Conservation (phyloP, 35 echinoderm and acorn worm genomes). For the Ophiothrix spiculata region DNA sequence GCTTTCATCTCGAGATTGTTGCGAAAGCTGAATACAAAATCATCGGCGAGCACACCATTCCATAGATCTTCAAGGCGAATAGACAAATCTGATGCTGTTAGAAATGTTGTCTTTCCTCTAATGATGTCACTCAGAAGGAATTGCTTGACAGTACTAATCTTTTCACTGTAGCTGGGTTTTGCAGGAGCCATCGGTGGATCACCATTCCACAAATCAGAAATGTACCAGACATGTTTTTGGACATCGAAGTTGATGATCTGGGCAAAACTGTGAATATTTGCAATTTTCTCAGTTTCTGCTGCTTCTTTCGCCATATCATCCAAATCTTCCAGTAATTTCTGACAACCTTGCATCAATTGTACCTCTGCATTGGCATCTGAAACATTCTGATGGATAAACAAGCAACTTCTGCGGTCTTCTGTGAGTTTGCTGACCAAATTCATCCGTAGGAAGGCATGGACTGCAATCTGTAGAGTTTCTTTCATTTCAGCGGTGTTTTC, state of each 20-base stretch:
- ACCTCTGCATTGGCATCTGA: not conserved
- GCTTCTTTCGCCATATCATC: not conserved
- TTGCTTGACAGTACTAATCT: not conserved
- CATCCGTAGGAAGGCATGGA: conserved; percentile 38
- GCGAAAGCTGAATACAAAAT: conserved; percentile 41
- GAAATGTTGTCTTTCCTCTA: not conserved
- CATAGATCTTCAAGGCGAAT: conserved; percentile 15
- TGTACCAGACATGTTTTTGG: not conserved
- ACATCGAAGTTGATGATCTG: not conserved
- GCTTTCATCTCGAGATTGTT: not conserved
- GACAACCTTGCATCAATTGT: not conserved
- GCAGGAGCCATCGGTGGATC: conserved; percentile 26
- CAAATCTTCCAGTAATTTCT: conserved; percentile 5
- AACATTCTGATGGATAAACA: conserved; percentile 23
- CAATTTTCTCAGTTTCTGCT: not conserved
- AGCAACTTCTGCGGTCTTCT: not conserved
- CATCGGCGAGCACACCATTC: conserved; percentile 17
- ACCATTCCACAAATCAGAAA: conserved; percentile 25
- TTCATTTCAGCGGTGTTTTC: conserved; percentile 11
- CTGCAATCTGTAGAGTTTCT: conserved; percentile 34
- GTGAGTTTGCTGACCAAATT: not conserved
- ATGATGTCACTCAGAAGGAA: not conserved
- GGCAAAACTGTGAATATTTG: not conserved
- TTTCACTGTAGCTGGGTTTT: conserved; percentile 15
- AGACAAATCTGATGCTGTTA: conserved; percentile 15